Evolutionary conservation across 2,113 vertebrate genomes (phyloP).

Genomic region (Xiphias gladius): DNA sequence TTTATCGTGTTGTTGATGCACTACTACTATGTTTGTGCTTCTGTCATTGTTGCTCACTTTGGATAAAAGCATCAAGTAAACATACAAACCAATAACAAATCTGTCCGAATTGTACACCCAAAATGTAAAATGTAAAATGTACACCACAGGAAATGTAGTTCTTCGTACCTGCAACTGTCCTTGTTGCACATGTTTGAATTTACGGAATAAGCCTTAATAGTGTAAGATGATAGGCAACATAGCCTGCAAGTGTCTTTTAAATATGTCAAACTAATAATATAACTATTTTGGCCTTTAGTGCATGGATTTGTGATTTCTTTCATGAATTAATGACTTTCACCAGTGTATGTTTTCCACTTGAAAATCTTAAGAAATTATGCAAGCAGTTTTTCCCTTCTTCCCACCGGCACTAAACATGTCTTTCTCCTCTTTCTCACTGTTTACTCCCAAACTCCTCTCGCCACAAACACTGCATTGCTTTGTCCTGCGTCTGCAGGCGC

Average conservation of each 20-base stretch:
- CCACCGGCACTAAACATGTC: neutral
- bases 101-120: neutral
- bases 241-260: neutral
- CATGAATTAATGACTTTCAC: neutral
- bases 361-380: neutral
- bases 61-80: neutral
- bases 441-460: conserved; percentile 27
- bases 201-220: neutral
- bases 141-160: no score
- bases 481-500: conserved; percentile 79
- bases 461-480: conserved; percentile 49
- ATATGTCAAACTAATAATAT: neutral
- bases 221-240: neutral
- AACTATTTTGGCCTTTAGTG: neutral
- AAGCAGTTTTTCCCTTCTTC: conserved; percentile 6
- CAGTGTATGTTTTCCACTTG: neutral
- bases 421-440: conserved; percentile 17
- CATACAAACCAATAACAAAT: neutral
- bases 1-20: neutral
- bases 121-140: neutral
- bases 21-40: neutral
- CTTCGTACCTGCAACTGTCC: no score
- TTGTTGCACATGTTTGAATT: neutral
- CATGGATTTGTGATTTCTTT: neutral
- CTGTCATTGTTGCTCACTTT: neutral